Conservation (phyloP, 2,888 invertebrate genomes). For the Iphiclides podalirius region DNA sequence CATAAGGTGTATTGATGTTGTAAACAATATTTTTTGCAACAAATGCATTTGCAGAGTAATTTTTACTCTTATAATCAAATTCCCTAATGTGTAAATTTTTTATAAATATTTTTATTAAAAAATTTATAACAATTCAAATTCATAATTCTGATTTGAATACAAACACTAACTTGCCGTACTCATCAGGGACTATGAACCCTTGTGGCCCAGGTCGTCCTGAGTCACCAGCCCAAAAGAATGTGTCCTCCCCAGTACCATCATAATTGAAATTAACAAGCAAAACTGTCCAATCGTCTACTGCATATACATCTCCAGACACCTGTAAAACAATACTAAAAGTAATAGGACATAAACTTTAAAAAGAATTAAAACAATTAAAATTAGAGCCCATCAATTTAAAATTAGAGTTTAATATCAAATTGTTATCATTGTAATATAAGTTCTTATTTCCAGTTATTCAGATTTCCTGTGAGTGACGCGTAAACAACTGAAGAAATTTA, state of each 20-base stretch:
- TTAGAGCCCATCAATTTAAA: too few relatives aligned
- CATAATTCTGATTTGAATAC: too few relatives aligned
- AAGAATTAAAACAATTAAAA: too few relatives aligned
- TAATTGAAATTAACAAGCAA: slow-evolving; percentile 91
- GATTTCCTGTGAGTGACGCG: slow-evolving; percentile 17
- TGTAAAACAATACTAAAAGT: slow-evolving; percentile 40
- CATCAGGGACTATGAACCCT: slow-evolving; percentile 94
- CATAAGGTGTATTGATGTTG: too few relatives aligned
- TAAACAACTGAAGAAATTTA: slow-evolving; percentile 12
- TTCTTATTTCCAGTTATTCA: slow-evolving; percentile 8
- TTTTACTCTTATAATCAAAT: too few relatives aligned
- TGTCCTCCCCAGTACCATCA: slow-evolving; percentile 94
- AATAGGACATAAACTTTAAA: background rate
- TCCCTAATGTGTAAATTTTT: too few relatives aligned
- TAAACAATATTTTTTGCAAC: too few relatives aligned
- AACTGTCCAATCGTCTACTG: slow-evolving; percentile 91
- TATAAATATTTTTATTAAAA: too few relatives aligned
- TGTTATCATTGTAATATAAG: background rate
- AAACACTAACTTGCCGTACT: slow-evolving; percentile 86
- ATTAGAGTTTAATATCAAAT: too few relatives aligned
- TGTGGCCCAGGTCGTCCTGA: slow-evolving; percentile 92
- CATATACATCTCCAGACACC: slow-evolving; percentile 93
- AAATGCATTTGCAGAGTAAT: too few relatives aligned
- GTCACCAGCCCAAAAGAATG: slow-evolving; percentile 97
- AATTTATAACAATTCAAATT: too few relatives aligned